Conservation (phyloP, 2,113 vertebrate species). For the Megalops atlanticus region DNA sequence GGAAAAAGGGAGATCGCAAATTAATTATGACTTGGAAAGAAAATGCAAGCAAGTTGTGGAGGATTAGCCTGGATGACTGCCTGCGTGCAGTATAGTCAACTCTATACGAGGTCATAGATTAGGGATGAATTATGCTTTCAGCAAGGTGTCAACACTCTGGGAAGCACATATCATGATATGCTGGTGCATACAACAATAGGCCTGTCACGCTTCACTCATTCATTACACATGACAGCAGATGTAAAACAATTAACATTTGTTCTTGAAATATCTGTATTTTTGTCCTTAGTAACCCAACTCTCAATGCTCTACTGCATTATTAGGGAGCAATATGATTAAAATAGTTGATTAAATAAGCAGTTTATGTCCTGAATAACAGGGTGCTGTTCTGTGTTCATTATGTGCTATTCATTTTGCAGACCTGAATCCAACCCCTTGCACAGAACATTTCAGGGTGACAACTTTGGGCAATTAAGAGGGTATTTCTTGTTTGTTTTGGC, state of each 20-base stretch:
- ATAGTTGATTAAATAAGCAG: neutral
- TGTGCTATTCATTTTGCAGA: neutral
- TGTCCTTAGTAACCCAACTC: no score
- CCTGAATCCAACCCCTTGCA: neutral
- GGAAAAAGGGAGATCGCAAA: neutral
- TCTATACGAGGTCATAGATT: slow-evolving; percentile 3
- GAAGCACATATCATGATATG: neutral
- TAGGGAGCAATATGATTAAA: neutral
- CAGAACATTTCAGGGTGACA: neutral
- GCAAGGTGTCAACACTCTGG: neutral
- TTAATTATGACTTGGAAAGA: slow-evolving; percentile 11
- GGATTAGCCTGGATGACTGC: slow-evolving; percentile 27
- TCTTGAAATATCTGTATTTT: neutral
- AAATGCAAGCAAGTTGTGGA: slow-evolving; percentile 1
- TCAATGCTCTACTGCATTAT: neutral
- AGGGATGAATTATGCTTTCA: neutral
- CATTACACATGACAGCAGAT: neutral
- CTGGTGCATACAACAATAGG: neutral
- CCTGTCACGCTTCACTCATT: neutral
- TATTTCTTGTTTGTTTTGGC: neutral
- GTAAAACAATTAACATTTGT: slow-evolving; percentile 30
- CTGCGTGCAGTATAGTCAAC: slow-evolving; percentile 15
- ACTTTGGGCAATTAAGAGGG: neutral
- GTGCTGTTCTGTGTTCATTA: no score
- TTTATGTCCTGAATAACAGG: no score